Base-by-base conservation (phyloP, 2,888 invertebrate genomes). In the Fragum fragum region DNA sequence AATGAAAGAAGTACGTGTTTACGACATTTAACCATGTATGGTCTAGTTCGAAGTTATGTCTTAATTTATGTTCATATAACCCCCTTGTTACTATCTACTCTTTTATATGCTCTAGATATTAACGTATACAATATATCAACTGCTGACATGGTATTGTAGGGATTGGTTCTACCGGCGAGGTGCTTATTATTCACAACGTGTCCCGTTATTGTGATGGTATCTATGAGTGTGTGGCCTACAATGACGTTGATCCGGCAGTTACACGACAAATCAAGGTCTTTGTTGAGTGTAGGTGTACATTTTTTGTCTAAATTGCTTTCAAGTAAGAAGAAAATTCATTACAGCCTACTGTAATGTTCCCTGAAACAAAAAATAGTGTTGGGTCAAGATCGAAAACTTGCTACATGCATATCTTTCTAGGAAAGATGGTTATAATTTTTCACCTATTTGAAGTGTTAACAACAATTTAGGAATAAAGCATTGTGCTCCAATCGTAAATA, bases 201-300 rank as follows among this genome's bases (percentile, higher is more conserved):
- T 97, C 98, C 93, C 96, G 98, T 72, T 96, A 97, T 91, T 98
- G 98, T 95, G 98, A 98, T 97, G 98, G 98, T 29, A 97, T 97
- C 32, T 98, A 98, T 95, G 96, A 98, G 87, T 98, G 98, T 95
- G 98, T 98, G 89, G 98, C 98, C 66, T 97, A 97, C 92, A 98
- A 98, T 94, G 98, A 98, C 94, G 98, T 98, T 91, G 98, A 98
- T 29, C 98, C 98, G 9, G 97, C 98, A 18, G 98, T 98, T 92
- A 98, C 97, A 95, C 98, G 97, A 94, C 95, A 98, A 89, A 97
- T 98, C 89, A 97, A 97, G 68, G 96, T 98, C 80, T 97, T 97
- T 93, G 97, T 98, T 78, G 98, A 98, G 95, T 98, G 98, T 98
- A 95, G 97, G 98, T 97, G 76, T 21, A 61, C 6, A 14, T 47